A percentile compares a stretch with the other conserved stretches of the same genome.
Conservation (phyloP, 2,113 vertebrate genomes). For the Excalfactoria chinensis region DNA sequence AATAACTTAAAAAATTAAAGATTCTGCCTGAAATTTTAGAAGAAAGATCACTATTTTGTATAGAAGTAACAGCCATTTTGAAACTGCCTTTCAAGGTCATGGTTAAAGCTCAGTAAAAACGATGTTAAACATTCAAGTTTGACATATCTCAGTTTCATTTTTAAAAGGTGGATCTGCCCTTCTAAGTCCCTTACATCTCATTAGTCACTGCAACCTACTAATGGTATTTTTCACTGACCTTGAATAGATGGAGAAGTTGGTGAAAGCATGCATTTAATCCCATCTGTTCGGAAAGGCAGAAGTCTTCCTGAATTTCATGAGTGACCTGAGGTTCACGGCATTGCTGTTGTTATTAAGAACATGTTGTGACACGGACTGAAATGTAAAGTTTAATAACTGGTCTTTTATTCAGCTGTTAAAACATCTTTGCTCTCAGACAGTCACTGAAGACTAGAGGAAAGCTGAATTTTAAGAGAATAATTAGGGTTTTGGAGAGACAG, state of each 20-base stretch:
- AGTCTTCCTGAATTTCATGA: neutral
- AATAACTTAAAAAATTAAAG: neutral
- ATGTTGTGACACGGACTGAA: neutral
- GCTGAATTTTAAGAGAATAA: neutral
- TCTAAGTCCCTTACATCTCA: neutral
- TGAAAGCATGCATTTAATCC: neutral
- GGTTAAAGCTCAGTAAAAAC: neutral
- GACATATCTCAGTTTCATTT: neutral
- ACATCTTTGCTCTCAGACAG: neutral
- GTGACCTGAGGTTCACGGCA: neutral
- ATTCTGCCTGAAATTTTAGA: conserved; percentile 7
- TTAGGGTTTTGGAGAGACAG: neutral
- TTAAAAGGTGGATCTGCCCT: neutral
- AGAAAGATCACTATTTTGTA: neutral
- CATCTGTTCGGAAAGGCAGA: neutral
- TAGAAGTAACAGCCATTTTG: neutral
- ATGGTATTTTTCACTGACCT: neutral
- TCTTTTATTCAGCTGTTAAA: neutral
- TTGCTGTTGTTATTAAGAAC: neutral
- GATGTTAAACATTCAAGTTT: neutral
- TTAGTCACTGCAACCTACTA: conserved; percentile 6
- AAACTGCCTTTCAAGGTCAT: neutral
- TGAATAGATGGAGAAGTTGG: neutral
- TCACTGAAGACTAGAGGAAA: neutral
- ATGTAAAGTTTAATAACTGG: neutral